Conservation (phyloP, 2,113 vertebrate species). For the Pollimyrus isidori region DNA sequence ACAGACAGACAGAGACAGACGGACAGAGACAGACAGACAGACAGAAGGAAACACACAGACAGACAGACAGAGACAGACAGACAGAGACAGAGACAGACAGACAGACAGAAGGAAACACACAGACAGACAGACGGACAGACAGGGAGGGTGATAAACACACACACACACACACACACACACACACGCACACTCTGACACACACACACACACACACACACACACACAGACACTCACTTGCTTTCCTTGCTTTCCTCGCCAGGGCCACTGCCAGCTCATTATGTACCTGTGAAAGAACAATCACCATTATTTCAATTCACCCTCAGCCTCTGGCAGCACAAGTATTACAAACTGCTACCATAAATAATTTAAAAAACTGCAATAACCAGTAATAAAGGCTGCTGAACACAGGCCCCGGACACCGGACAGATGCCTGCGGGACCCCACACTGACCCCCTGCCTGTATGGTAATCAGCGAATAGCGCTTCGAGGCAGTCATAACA, state of each 20-base stretch:
- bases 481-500: neutral
- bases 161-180: neutral
- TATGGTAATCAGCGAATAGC: neutral
- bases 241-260: slow-evolving; percentile 87
- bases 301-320: neutral
- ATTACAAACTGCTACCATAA: neutral
- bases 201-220: neutral
- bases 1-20: too few species aligned
- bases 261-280: slow-evolving; percentile 88
- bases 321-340: neutral
- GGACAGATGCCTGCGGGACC: neutral
- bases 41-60: too few species aligned
- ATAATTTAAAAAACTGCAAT: neutral
- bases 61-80: too few species aligned
- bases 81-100: too few species aligned
- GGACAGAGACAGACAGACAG: too few species aligned
- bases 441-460: neutral
- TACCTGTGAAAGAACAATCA: slow-evolving; percentile 60
- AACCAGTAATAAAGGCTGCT: neutral
- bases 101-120: too few species aligned
- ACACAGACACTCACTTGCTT: slow-evolving; percentile 71
- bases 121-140: too few species aligned
- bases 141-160: too few species aligned
- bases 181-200: slow-evolving; percentile 67
- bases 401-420: neutral